These are phyloP conservation scores for Pardosa pseudoannulata DNA, from an alignment of 2,888 invertebrate genomes.

Conservation along the genomic window DNA sequence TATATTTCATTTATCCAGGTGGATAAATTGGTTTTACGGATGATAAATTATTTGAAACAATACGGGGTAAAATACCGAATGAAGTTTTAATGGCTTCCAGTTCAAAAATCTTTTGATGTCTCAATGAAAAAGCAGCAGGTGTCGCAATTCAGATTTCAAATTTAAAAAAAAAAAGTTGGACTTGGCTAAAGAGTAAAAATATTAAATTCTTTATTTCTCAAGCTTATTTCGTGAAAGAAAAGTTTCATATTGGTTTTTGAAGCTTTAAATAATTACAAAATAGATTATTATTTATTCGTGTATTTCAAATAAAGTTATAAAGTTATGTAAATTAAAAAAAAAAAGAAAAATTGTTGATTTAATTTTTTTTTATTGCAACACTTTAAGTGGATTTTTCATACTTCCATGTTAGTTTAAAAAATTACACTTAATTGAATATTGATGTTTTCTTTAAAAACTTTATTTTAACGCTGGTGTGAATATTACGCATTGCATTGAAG, in stretches of 20 bases:
- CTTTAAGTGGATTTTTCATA: no score
- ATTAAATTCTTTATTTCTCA: background rate
- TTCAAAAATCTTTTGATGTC: background rate
- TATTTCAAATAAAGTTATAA: no score
- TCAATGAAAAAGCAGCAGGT: background rate
- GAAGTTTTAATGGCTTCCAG: background rate
- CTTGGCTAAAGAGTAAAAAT: background rate
- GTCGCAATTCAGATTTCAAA: background rate
- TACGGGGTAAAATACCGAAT: background rate
- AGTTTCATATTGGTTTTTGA: background rate
- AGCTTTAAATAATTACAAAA: no score
- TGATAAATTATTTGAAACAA: conserved; percentile 6
- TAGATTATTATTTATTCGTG: no score
- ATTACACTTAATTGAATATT: no score
- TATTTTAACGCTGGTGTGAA: no score
- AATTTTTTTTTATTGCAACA: no score
- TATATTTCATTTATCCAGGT: conserved; percentile 50
- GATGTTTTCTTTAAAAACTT: no score
- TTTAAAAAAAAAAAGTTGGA: background rate
- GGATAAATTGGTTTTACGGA: conserved; percentile 27
- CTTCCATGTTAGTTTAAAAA: no score
- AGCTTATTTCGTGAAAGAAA: background rate
- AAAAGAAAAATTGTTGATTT: no score
- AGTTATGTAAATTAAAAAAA: no score
- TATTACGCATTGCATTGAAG: no score